These are phyloP conservation scores for Cylas formicarius DNA, from an alignment of 1,140 invertebrate genomes.

Conservation along the genomic window DNA sequence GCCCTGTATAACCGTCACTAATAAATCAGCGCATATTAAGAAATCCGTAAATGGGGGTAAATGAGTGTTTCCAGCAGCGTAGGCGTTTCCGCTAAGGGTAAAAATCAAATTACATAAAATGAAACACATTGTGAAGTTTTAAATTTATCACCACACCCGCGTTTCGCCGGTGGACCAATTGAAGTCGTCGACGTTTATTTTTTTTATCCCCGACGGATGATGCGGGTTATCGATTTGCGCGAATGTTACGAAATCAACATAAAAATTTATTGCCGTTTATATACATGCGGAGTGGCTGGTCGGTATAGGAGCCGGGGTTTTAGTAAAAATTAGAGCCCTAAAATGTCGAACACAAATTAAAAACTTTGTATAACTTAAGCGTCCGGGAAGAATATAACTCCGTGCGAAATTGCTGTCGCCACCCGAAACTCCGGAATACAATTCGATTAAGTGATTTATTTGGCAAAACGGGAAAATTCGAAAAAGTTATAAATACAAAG, in stretches of 20 bases:
- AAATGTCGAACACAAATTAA: slow-evolving; percentile 30
- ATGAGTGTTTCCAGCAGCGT: no score
- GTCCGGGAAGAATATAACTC: no score
- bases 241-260: slow-evolving; percentile 27
- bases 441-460: no score
- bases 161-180: slow-evolving; percentile 23
- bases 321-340: slow-evolving; percentile 30
- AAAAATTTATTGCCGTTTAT: slow-evolving; percentile 34
- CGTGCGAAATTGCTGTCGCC: no score
- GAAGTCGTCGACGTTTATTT: slow-evolving; percentile 19
- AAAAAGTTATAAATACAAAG: no score
- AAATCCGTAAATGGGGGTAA: no score
- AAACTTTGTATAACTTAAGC: slow-evolving; percentile 26
- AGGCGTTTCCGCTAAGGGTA: slow-evolving; percentile 28
- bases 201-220: slow-evolving; percentile 11
- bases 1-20: no score
- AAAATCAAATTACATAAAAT: slow-evolving; percentile 40
- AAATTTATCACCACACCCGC: slow-evolving; percentile 39
- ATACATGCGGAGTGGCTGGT: slow-evolving; percentile 27
- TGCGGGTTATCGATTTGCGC: slow-evolving; percentile 19
- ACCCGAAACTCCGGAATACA: no score
- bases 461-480: no score
- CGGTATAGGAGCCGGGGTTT: no score
- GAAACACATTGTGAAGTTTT: slow-evolving; percentile 39
- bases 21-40: no score